Base-by-base conservation (phyloP, 2,888 invertebrate genomes). In the Ypsolopha scabrella region DNA sequence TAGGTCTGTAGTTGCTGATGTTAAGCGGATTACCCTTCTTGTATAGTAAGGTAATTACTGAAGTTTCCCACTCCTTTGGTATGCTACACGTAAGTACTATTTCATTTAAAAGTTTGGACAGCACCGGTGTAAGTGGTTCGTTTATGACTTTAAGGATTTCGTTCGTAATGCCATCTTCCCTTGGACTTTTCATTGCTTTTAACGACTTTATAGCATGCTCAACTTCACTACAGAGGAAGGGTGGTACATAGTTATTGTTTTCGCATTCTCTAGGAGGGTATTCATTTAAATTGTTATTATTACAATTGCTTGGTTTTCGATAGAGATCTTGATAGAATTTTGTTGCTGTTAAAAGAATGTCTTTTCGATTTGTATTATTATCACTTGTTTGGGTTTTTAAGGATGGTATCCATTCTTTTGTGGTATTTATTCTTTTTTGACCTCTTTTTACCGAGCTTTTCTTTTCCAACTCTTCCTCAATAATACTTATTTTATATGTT, bases 71-170 rank as follows among this genome's bases (percentile, higher is more conserved):
- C 7, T 46, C 36, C 1, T 6, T 33, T 34, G 46, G 46, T 35
- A 46, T 46, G 6, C 7, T 43, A 10, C 43, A 36, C 10, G 35
- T 1, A 34, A 11, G 6, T 6, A 48, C n/a, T 11, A 52, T 52
- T 14, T 50, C 10, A 34, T 54, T 54, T 14, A 52, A 54, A 1
- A 54, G 33, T 1, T 37, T 7, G 7, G 52, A 52, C 36, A 52
- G 44, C 34, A 52, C 24, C 6, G 54, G 52, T 10, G 52, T 52
- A 2, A 52, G n/a, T 13, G 54, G 54, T 9, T 52, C 52, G 33
- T 44, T 35, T 1, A 54, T 33, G n/a, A 50, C 46, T 44, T 54
- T 52, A n/a, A 54, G 11, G 24, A 52, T 36, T 13, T 54, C 54
- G 33, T 54, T 54, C 10, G 50, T 46, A 6, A 54, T 54, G 6